phyloP scores from a whole-genome alignment of 2,888 invertebrate species.

The Synergus japonicus region DNA sequence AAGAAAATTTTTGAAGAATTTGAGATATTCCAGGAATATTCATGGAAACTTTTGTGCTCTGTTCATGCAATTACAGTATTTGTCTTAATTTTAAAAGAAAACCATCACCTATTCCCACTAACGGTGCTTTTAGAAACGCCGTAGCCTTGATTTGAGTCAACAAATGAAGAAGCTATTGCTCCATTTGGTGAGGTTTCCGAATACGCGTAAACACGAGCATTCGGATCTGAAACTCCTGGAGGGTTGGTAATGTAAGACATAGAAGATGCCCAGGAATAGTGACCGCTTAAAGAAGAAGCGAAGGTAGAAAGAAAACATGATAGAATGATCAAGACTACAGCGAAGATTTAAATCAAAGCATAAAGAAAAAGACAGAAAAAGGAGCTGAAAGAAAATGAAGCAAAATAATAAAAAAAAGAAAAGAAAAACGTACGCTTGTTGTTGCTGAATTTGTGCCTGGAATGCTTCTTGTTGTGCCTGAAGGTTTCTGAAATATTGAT shows the following conservation, averaged over 20 bases:
- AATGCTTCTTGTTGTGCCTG: constrained; percentile 60
- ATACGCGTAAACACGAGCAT: constrained; percentile 52
- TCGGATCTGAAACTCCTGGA: constrained; percentile 53
- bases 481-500: constrained; percentile 57
- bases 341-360: background rate
- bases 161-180: constrained; percentile 43
- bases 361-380: background rate
- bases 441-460: constrained; percentile 55
- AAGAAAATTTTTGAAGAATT: no score
- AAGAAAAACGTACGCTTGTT: constrained; percentile 63
- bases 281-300: constrained; percentile 43
- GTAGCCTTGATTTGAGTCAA: constrained; percentile 48
- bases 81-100: constrained; percentile 7
- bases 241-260: constrained; percentile 58
- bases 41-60: background rate
- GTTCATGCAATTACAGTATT: background rate
- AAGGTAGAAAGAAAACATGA: background rate
- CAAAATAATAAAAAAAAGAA: background rate
- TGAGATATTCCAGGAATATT: no score
- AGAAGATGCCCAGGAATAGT: constrained; percentile 48
- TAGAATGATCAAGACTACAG: background rate
- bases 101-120: constrained; percentile 56
- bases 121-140: constrained; percentile 48
- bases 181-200: constrained; percentile 50
- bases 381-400: background rate